Base-by-base conservation (phyloP, 2,113 vertebrate genomes). In the Atractosteus spatula region DNA sequence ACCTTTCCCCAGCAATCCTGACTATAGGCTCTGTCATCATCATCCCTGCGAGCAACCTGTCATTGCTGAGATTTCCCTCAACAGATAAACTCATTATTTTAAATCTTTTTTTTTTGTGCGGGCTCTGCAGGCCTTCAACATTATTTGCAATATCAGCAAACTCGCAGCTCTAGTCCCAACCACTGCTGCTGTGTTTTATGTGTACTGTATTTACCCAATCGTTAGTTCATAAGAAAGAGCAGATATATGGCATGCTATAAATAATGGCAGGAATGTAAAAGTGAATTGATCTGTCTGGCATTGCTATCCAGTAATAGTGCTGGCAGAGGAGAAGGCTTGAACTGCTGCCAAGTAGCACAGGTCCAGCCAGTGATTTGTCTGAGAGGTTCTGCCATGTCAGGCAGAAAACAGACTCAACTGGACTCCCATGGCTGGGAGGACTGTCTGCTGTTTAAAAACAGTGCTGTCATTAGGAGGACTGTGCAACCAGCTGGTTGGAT, bases 221-320 rank as follows among this genome's bases (percentile, higher is more conserved):
- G 91, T 93, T 90, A 87, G 90, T 90, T 91, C 89, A 89, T 91
- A 90, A 92, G 91, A 89, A 92, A 89, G 90, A 89, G 83, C 83
- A 92, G 92, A 90, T 94, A 92, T 89, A 92, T 86, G 84, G 88
- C 63, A 83, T 77, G 81, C 91, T 92, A 92, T 93, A 94, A 93
- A 94, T 94, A 94, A 93, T 90, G 89, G 90, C 80, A 84, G 89
- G 89, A 89, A 89, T 88, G 89, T 91, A 93, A 86, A 92, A 92
- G 89, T 85, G 91, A 91, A 93, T 94, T 91, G 93, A 95, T 95
- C 92, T 89, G 91, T 93, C 92, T 94, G 90, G 89, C 69, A 64
- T 68, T 72, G 74, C 89, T 88, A 90, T 91, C 91, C 90, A 89
- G 89, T 91, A 91, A 89, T 86, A 84, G 86, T 87, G 84, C 85